Percentiles rank a stretch among this genome's conserved stretches.
Conservation (phyloP, 1,140 invertebrate genomes). For the Paraescarpia echinospica region DNA sequence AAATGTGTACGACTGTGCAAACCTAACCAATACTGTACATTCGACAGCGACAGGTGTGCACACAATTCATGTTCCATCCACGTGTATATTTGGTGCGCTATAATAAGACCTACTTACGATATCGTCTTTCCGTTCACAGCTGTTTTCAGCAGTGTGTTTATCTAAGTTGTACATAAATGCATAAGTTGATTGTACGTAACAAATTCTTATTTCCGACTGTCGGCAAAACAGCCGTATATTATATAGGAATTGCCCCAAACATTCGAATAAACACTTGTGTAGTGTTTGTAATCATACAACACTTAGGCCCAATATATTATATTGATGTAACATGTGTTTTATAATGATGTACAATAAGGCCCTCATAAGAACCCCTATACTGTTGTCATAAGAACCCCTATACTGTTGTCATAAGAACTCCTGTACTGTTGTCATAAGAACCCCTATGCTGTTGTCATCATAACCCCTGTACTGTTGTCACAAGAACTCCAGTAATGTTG, state of each 20-base stretch:
- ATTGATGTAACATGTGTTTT: no score
- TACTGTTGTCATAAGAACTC: no score
- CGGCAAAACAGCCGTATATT: background rate
- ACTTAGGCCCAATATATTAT: no score
- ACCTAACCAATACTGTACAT: background rate
- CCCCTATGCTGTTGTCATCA: no score
- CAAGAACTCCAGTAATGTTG: no score
- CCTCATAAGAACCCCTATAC: no score
- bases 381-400: no score
- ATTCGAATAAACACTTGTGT: background rate
- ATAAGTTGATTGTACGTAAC: background rate
- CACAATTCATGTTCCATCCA: background rate
- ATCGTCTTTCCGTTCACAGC: background rate
- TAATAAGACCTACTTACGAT: background rate
- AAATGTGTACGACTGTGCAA: background rate
- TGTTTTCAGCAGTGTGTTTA: background rate
- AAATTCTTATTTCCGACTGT: background rate
- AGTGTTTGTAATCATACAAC: no score
- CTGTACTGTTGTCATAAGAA: no score
- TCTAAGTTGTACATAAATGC: background rate
- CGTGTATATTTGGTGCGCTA: background rate
- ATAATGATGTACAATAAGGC: background rate
- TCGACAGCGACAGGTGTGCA: background rate
- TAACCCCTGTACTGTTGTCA: no score
- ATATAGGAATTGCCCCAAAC: background rate